Percentiles rank a stretch among this genome's conserved stretches.
Evolutionary conservation across 2,888 invertebrate species (phyloP).

Genomic region (Aelia acuminata): DNA sequence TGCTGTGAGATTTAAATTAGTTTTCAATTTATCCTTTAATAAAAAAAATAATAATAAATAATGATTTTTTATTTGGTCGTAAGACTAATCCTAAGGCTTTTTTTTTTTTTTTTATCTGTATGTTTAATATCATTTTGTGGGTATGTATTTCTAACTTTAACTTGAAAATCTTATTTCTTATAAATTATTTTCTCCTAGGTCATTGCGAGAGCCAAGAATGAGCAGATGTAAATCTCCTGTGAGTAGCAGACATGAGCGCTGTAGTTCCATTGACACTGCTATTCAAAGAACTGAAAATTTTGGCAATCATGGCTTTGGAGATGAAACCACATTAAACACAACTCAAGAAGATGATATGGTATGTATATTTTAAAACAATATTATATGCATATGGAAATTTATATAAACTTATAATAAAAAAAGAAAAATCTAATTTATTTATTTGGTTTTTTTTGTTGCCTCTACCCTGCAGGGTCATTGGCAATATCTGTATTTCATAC

Average conservation of each 20-base stretch:
- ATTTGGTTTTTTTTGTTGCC: too few species aligned
- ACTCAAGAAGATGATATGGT: conserved; percentile 67
- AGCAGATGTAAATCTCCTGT: conserved; percentile 67
- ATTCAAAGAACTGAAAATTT: conserved; percentile 66
- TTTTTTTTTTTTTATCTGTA: too few species aligned
- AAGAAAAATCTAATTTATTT: too few species aligned
- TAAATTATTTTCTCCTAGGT: conserved; percentile 39
- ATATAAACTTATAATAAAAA: too few species aligned
- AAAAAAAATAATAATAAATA: too few species aligned
- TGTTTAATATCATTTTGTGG: too few species aligned
- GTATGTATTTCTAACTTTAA: too few species aligned
- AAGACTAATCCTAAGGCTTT: too few species aligned
- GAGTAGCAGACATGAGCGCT: conserved; percentile 66
- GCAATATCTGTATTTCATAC: too few species aligned
- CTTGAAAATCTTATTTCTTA: neutral
- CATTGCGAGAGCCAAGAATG: conserved; percentile 66
- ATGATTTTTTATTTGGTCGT: too few species aligned
- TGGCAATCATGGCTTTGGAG: conserved; percentile 67
- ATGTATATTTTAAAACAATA: conserved; percentile 54
- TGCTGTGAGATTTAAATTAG: neutral
- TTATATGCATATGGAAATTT: neutral
- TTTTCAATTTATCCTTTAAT: neutral
- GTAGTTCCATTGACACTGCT: conserved; percentile 67
- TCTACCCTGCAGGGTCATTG: too few species aligned
- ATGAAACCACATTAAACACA: conserved; percentile 64